Base-by-base conservation (phyloP, 2,113 vertebrate genomes). In the Vanacampus margaritifer region DNA sequence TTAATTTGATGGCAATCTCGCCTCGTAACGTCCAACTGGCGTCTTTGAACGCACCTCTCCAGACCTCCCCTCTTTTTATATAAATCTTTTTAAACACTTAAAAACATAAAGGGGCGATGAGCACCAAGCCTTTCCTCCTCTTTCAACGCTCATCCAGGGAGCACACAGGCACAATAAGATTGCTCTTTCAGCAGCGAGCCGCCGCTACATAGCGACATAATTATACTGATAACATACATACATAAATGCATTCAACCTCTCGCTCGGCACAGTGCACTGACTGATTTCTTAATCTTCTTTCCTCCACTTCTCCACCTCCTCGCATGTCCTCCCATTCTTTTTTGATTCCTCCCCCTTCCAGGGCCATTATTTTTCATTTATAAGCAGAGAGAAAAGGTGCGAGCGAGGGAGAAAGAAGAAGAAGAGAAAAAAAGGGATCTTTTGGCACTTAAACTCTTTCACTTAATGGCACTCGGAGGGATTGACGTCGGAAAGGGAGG, bases 391-490 rank as follows among this genome's bases (percentile, higher is more conserved):
- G 28, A 41, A 64, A 26, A 75, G 56, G 86, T 65, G 74, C 58
- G 79, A 69, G 68, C 8, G 59, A 64, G 71, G 71, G 71, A 63
- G 71, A 69, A 63, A 61, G 64, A 54, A 84, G 69, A 78, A 70
- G 80, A 79, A 80, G 65, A 69, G 54, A 66, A 48, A 28, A 88
- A 87, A 86, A 80, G 82, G 88, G 80, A 87, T 88, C 87, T 90
- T 89, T 88, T 86, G 84, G 85, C 88, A 91, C 91, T 89, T 93
- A 93, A 94, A 89, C 93, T 93, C 92, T 93, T 91, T 92, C 89
- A 86, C 89, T 94, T 95, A 94, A 95, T 92, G 94, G 93, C 91
- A 92, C 94, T 94, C 89, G 88, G 89, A 92, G 90, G 94, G 94
- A 94, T 93, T 90, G 92, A 90, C 79, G 76, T 79, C 76, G 60